Percentiles rank a stretch among this genome's conserved stretches.
Evolutionary conservation across 2,113 vertebrate genomes (phyloP).

Genomic region (Antennarius striatus): DNA sequence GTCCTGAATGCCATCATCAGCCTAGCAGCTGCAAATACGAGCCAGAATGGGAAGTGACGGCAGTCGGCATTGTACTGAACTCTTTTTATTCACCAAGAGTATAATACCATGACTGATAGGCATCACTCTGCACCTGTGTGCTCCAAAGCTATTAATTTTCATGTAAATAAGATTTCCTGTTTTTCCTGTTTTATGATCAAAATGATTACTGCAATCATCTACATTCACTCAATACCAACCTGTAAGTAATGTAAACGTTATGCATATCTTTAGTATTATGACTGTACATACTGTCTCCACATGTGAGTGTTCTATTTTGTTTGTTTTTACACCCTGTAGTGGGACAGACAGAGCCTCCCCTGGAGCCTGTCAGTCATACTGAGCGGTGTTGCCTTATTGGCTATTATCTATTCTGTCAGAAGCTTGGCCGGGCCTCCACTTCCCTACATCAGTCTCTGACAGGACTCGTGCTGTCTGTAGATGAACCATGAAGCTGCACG

Average conservation of each 20-base stretch:
- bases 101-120: too few species aligned
- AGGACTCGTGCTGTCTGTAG: conserved; percentile 48
- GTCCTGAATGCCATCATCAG: conserved; percentile 58
- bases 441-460: conserved; percentile 71
- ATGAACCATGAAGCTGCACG: conserved; percentile 37
- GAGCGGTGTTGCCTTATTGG: conserved; percentile 90
- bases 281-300: not conserved
- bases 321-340: conserved; percentile 70
- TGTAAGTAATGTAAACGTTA: conserved; percentile 2
- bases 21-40: conserved; percentile 54
- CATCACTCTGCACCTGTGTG: too few species aligned
- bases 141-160: too few species aligned
- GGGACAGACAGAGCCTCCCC: conserved; percentile 79
- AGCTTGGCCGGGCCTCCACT: conserved; percentile 81
- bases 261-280: not conserved
- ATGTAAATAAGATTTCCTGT: conserved; percentile 15
- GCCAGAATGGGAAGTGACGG: conserved; percentile 51
- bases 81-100: conserved; percentile 9
- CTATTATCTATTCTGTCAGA: conserved; percentile 94
- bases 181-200: not conserved
- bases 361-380: conserved; percentile 88
- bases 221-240: not conserved
- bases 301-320: conserved; percentile 4
- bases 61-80: conserved; percentile 29
- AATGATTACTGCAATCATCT: not conserved